These are phyloP conservation scores for Melikaiella ostensackeni DNA, from an alignment of 2,888 invertebrate species.

Conservation along the genomic window DNA sequence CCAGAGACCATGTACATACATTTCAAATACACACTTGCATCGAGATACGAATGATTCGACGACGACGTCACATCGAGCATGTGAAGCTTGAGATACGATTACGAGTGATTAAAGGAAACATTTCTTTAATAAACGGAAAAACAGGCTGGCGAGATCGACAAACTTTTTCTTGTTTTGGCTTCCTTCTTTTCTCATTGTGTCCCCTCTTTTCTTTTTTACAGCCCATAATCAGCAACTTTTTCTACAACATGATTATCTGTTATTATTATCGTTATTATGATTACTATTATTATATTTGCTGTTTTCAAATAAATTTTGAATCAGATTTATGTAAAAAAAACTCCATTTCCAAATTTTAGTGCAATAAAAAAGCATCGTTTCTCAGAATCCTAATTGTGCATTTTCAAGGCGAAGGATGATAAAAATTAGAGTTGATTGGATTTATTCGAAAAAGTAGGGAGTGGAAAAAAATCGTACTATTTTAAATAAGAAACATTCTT, in stretches of 20 bases:
- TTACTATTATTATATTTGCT: not conserved
- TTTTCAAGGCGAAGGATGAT: not conserved
- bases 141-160: slow-evolving; percentile 2
- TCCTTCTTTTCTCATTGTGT: slow-evolving; percentile 16
- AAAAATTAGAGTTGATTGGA: not conserved
- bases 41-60: slow-evolving; percentile 18
- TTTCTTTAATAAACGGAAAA: slow-evolving; percentile 15
- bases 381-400: not conserved
- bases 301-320: not conserved
- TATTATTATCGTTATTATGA: not conserved
- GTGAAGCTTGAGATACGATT: not conserved
- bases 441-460: not conserved
- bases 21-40: slow-evolving; percentile 42
- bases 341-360: no score
- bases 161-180: slow-evolving; percentile 1
- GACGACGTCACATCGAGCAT: not conserved
- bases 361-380: not conserved
- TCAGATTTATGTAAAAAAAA: no score
- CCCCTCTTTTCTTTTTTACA: not conserved
- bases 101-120: not conserved
- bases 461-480: not conserved
- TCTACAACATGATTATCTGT: not conserved
- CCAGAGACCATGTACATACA: slow-evolving; percentile 43
- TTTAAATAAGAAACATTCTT: no score
- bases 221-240: not conserved